phyloP scores from a whole-genome alignment of 2,797 vertebrate genomes.

The Crax fasciolata region DNA sequence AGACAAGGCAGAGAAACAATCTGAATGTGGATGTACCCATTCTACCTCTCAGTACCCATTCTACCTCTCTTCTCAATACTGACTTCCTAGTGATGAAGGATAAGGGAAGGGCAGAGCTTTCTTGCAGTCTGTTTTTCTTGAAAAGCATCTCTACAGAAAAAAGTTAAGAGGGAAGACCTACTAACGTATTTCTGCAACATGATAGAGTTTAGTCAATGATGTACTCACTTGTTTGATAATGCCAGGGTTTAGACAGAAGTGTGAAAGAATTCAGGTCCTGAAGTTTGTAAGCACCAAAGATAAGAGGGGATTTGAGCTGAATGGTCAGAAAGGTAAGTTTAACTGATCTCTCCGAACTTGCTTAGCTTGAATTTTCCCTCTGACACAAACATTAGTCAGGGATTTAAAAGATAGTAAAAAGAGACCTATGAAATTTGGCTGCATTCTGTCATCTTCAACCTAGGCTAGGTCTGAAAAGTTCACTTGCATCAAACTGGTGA shows the following conservation, averaged over 20 bases:
- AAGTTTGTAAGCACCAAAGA: not conserved
- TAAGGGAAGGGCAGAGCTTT: not conserved
- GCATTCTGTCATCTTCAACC: not conserved
- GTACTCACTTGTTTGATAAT: not conserved
- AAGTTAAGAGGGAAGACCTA: not conserved
- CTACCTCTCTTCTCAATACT: accelerated
- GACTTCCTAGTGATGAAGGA: not conserved
- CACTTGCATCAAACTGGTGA: not conserved
- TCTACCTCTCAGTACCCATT: not conserved
- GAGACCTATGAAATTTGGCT: not conserved
- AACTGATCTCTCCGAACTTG: not conserved
- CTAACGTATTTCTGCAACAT: not conserved
- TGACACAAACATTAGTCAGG: not conserved
- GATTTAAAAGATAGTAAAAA: not conserved
- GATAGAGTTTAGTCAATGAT: not conserved
- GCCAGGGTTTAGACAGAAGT: not conserved
- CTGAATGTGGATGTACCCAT: not conserved
- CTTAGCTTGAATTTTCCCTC: not conserved
- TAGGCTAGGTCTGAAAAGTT: not conserved
- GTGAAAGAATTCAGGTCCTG: not conserved
- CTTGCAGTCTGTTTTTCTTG: not conserved
- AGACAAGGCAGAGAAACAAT: not conserved
- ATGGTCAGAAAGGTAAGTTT: not conserved
- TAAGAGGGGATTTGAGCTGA: not conserved
- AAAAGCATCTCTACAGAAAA: not conserved